Percentiles rank a stretch among this genome's conserved stretches.
These are phyloP conservation scores for Pseudopleuronectes americanus DNA, from an alignment of 2,797 vertebrate species.

Conservation along the genomic window DNA sequence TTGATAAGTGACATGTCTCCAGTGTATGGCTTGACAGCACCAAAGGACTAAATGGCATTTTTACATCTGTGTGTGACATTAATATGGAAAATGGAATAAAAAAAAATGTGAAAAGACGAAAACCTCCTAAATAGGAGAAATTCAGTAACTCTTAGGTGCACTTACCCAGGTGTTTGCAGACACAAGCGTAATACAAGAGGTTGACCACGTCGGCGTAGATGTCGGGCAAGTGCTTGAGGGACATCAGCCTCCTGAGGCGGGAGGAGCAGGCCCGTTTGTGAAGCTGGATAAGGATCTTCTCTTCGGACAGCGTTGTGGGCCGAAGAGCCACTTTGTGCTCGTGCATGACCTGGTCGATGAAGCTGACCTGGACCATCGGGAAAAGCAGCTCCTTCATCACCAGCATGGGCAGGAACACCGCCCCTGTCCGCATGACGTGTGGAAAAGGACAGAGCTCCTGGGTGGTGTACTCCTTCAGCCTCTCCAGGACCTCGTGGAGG, in stretches of 20 bases:
- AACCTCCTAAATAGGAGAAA: too few relatives aligned
- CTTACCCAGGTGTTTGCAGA: constrained; percentile 92
- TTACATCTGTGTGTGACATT: background rate
- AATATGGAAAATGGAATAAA: constrained; percentile 12
- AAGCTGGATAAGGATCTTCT: constrained; percentile 89
- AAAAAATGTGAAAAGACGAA: too few relatives aligned
- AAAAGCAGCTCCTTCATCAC: constrained; percentile 95
- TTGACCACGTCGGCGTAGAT: constrained; percentile 92
- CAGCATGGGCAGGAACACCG: constrained; percentile 94
- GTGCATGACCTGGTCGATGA: constrained; percentile 93
- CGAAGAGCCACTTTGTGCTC: constrained; percentile 93
- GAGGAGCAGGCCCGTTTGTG: constrained; percentile 90
- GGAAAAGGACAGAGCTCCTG: constrained; percentile 90
- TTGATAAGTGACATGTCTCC: constrained; percentile 11
- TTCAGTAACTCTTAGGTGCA: constrained; percentile 27
- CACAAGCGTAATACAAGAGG: constrained; percentile 87
- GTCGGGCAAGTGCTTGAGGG: constrained; percentile 91
- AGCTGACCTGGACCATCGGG: constrained; percentile 83
- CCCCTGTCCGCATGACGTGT: constrained; percentile 90
- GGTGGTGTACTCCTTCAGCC: constrained; percentile 84
- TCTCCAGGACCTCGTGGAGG: constrained; percentile 81
- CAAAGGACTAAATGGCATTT: background rate
- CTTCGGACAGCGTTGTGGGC: constrained; percentile 95
- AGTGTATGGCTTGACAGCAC: constrained; percentile 8
- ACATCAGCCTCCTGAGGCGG: constrained; percentile 92